A percentile compares a stretch with the other conserved stretches of the same genome.
phyloP scores from a whole-genome alignment of 2,797 vertebrate species.

The Ambastaia sidthimunki region DNA sequence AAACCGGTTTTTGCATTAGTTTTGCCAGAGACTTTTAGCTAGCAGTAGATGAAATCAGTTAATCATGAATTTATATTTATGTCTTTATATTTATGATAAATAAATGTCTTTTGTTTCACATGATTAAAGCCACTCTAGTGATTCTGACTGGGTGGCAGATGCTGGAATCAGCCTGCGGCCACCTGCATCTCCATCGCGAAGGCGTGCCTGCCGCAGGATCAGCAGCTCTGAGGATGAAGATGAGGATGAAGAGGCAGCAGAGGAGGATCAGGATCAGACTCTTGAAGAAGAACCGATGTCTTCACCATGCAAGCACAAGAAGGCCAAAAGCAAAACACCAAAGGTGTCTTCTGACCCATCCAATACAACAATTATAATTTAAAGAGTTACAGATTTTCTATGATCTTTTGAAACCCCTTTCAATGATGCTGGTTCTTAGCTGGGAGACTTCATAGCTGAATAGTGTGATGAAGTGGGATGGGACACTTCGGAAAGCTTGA shows the following conservation, averaged over 20 bases:
- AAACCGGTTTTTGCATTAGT: too few relatives aligned
- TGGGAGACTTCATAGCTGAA: too few relatives aligned
- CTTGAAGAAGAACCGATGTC: slow-evolving; percentile 75
- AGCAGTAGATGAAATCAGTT: too few relatives aligned
- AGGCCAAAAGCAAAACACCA: slow-evolving; percentile 71
- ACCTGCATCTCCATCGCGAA: slow-evolving; percentile 81
- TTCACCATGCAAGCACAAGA: slow-evolving; percentile 74
- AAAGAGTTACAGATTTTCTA: not conserved
- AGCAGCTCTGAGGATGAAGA: slow-evolving; percentile 92
- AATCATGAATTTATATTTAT: not conserved
- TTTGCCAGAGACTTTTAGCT: too few relatives aligned
- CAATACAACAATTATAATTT: not conserved
- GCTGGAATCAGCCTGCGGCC: slow-evolving; percentile 91
- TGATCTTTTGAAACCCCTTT: not conserved
- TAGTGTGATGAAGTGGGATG: too few relatives aligned
- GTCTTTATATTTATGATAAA: not conserved
- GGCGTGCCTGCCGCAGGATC: slow-evolving; percentile 75
- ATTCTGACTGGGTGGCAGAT: slow-evolving; percentile 95
- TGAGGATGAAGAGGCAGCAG: slow-evolving; percentile 70
- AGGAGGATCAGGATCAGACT: slow-evolving; percentile 69
- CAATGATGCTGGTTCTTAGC: too few relatives aligned
- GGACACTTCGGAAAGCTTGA: too few relatives aligned
- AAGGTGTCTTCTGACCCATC: slow-evolving; percentile 70
- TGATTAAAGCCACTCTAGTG: slow-evolving; percentile 83
- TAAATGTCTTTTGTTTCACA: slow-evolving; percentile 21